Percentiles rank a stretch among this genome's conserved stretches.
Evolutionary conservation across 2,113 vertebrate species (phyloP).

Genomic region (Machaerirhynchus nigripectus): DNA sequence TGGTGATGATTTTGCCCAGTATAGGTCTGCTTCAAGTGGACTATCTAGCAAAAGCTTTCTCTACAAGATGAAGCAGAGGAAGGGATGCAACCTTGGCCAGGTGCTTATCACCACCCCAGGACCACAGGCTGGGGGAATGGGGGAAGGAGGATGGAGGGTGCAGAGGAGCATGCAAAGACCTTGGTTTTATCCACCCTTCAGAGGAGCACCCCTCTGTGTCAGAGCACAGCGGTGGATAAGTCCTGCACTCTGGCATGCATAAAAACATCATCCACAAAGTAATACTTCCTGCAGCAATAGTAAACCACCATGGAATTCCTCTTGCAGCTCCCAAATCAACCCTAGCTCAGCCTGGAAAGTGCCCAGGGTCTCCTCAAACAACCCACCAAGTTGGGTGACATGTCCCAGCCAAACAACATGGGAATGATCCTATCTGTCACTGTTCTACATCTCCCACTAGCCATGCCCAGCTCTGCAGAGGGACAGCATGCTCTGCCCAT

Average conservation of each 20-base stretch:
- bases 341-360: neutral
- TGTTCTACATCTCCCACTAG: neutral
- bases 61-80: neutral
- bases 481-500: neutral
- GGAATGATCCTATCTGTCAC: neutral
- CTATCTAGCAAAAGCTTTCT: neutral
- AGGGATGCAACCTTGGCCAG: neutral
- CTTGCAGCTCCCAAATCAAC: neutral
- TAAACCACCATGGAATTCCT: neutral
- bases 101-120: neutral
- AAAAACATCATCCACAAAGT: neutral
- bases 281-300: neutral
- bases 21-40: neutral
- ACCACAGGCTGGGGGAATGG: neutral
- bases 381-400: accelerated
- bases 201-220: neutral
- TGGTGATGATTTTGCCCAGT: neutral
- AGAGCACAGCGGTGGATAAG: neutral
- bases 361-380: neutral
- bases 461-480: neutral
- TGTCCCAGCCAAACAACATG: neutral
- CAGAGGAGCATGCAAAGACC: neutral
- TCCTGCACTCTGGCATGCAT: neutral
- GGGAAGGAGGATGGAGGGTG: neutral
- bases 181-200: neutral